phyloP scores from a whole-genome alignment of 2,113 vertebrate genomes.

The Calyptommatus sinebrachiatus region DNA sequence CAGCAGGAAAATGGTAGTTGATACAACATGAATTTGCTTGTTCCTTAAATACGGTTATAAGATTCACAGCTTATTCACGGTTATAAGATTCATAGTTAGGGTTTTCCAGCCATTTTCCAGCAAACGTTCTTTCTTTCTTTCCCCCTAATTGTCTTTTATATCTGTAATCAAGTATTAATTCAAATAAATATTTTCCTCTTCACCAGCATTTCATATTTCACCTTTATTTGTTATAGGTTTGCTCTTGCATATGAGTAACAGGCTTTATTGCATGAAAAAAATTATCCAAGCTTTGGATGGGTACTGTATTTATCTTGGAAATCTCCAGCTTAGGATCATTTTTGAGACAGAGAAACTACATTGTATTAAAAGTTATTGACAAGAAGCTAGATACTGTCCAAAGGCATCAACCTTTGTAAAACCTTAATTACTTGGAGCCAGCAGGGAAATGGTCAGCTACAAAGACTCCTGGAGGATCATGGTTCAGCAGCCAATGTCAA shows the following conservation, averaged over 20 bases:
- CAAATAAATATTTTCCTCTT: too few species aligned
- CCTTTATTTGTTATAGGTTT: too few species aligned
- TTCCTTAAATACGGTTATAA: background rate
- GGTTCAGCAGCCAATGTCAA: conserved; percentile 5
- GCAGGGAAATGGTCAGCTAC: background rate
- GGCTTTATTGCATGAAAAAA: too few species aligned
- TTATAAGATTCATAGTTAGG: too few species aligned
- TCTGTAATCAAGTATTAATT: too few species aligned
- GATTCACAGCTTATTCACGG: too few species aligned
- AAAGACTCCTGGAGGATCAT: background rate
- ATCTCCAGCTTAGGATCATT: background rate
- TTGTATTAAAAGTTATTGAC: background rate
- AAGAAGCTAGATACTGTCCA: background rate
- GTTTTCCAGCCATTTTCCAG: background rate
- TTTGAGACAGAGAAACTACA: background rate
- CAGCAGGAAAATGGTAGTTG: background rate
- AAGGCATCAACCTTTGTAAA: background rate
- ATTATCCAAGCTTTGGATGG: background rate
- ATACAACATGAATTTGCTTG: background rate
- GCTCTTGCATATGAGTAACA: too few species aligned
- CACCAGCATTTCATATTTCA: too few species aligned
- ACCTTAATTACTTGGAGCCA: background rate
- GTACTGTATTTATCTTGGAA: background rate
- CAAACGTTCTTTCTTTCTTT: too few species aligned
- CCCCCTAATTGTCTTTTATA: too few species aligned